Base-by-base conservation (phyloP, 2,113 vertebrate genomes). In the Malurus elegans region DNA sequence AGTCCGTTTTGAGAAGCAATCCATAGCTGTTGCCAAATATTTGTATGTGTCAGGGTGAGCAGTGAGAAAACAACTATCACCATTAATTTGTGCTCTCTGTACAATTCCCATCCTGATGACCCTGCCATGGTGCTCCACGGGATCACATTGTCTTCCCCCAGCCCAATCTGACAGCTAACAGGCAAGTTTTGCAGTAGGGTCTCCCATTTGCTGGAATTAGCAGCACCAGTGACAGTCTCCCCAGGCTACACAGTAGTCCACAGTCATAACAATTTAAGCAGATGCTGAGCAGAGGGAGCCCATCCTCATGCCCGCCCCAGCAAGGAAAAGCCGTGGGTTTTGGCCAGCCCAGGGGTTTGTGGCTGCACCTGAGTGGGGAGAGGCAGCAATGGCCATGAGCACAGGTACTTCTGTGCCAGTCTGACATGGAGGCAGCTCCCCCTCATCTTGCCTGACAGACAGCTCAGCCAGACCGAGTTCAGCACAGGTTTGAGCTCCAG, bases 1-100 rank as follows among this genome's bases (percentile, higher is more conserved):
- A 71, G 89, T 86, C 79, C 51, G 17, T 86, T 96, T 95, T 90
- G 64, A 89, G 67, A 85, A 71, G 65, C 26, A 87, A 93, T 93
- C 64, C 53, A 88, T 86, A 95, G 65, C 82, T 95, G 82, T 90
- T 92, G 67, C 79, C 75, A 95, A 96, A 84, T 95, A 88, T 92
- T 88, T 92, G 18, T 93, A 64, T 16, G 60, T 92, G 82, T 90
- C 87, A 67, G 47, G 58, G 36, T 88, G 67, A 94, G 82, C 47
- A 86, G 85, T 86, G 90, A 86, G 93, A 95, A 90, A 95, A 95
- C 62, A 97, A 93, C 66, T 92, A 95, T 71, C 85, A 60, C 64
- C 79, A 90, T 88, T 97, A 94, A 92, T 95, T 93, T 94, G 64
- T 93, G 75, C 51, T 89, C 9, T 57, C 80, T 69, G 20, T 85